phyloP scores from a whole-genome alignment of 2,888 invertebrate genomes.

The Xestia c-nigrum region DNA sequence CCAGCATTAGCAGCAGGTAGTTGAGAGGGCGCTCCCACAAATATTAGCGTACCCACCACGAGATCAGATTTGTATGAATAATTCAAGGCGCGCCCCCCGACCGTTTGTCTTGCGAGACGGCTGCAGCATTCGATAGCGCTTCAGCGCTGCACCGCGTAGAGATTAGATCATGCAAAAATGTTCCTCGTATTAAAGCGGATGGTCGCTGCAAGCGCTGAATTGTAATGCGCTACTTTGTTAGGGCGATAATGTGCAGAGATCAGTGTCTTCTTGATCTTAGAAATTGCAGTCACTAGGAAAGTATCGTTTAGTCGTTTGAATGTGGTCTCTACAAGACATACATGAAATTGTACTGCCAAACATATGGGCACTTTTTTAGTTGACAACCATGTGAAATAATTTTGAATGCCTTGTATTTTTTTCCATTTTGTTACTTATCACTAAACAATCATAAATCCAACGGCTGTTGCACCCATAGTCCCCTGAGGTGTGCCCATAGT shows the following conservation, averaged over 20 bases:
- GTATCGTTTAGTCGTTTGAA: not conserved
- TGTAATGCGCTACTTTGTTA: constrained; percentile 21
- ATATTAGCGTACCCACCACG: constrained; percentile 58
- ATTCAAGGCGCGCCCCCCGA: constrained; percentile 47
- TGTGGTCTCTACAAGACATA: not conserved
- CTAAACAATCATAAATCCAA: not conserved
- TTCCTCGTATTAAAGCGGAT: constrained; percentile 53
- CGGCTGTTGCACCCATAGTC: not conserved
- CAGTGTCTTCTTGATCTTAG: not conserved
- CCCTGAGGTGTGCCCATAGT: not conserved
- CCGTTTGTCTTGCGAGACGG: constrained; percentile 61
- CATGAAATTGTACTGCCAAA: not conserved
- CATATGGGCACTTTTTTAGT: not conserved
- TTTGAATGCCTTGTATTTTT: not conserved
- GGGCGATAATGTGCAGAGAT: constrained; percentile 15
- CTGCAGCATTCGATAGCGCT: constrained; percentile 63
- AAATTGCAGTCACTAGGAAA: not conserved
- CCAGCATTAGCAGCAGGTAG: constrained; percentile 31
- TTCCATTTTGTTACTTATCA: not conserved
- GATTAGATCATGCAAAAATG: constrained; percentile 64
- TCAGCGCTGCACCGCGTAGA: constrained; percentile 58
- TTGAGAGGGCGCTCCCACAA: constrained; percentile 29
- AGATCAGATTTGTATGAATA: constrained; percentile 63
- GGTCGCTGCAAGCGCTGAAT: constrained; percentile 52
- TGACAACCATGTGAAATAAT: not conserved